Evolutionary conservation across 2,888 invertebrate species (phyloP).

Genomic region (Branchipolynoe longqiensis): DNA sequence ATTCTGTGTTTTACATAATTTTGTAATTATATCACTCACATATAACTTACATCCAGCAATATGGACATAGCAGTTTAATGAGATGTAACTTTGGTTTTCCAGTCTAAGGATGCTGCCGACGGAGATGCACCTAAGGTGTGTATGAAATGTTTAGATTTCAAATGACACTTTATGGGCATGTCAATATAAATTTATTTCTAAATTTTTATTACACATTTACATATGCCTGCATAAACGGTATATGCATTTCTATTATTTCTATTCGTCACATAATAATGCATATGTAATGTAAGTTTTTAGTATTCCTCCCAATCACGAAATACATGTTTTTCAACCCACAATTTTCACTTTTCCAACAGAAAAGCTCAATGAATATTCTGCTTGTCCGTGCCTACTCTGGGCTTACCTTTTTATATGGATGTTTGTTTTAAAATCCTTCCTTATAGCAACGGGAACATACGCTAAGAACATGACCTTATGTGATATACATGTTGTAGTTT

Average conservation of each 20-base stretch:
- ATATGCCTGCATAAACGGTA: neutral
- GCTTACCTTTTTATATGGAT: neutral
- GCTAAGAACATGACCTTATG: neutral
- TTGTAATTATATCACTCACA: too few relatives aligned
- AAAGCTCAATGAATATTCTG: neutral
- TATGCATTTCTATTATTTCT: neutral
- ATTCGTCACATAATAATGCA: neutral
- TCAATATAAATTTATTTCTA: neutral
- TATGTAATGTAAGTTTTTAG: neutral
- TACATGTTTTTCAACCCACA: too few relatives aligned
- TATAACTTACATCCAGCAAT: too few relatives aligned
- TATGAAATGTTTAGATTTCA: neutral
- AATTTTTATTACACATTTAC: neutral
- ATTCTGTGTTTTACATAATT: too few relatives aligned
- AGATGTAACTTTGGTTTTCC: neutral
- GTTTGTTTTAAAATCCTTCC: neutral
- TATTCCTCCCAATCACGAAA: neutral
- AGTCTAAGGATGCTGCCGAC: slow-evolving; percentile 1
- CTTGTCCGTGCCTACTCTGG: neutral
- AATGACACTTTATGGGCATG: neutral
- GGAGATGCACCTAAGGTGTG: slow-evolving; percentile 5
- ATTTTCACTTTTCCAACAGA: too few relatives aligned
- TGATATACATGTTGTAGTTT: neutral
- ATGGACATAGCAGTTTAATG: too few relatives aligned
- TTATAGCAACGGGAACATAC: neutral